Conservation (phyloP, 2,888 invertebrate species). For the Himalopsyche tibetana region DNA sequence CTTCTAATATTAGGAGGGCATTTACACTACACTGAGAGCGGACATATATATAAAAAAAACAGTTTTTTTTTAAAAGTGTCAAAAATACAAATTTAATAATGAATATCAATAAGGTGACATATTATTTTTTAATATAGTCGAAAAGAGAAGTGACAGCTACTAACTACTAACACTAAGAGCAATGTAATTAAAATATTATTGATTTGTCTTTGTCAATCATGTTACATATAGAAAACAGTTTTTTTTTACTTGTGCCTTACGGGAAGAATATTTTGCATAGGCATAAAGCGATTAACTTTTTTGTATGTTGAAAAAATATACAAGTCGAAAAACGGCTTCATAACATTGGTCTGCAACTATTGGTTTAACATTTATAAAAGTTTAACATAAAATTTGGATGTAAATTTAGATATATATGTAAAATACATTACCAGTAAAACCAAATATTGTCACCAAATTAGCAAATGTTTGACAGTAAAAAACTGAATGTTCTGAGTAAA, state of each 20-base stretch:
- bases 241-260: background rate
- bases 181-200: background rate
- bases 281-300: constrained; percentile 4
- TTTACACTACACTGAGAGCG: too few relatives aligned
- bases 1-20: too few relatives aligned
- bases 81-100: too few relatives aligned
- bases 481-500: too few relatives aligned
- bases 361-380: background rate
- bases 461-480: too few relatives aligned
- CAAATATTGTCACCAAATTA: too few relatives aligned
- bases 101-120: too few relatives aligned
- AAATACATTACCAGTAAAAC: too few relatives aligned
- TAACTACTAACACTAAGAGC: background rate
- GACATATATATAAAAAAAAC: too few relatives aligned
- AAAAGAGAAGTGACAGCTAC: background rate
- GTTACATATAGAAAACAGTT: background rate
- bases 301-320: background rate
- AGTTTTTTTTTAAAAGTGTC: too few relatives aligned
- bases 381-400: too few relatives aligned
- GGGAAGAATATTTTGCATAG: background rate
- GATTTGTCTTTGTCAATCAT: constrained; percentile 20
- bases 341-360: background rate
- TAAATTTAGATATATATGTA: too few relatives aligned
- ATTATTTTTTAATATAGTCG: background rate
- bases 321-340: background rate